Evolutionary conservation across 2,113 vertebrate genomes (phyloP).

Genomic region (Solenodon paradoxus): DNA sequence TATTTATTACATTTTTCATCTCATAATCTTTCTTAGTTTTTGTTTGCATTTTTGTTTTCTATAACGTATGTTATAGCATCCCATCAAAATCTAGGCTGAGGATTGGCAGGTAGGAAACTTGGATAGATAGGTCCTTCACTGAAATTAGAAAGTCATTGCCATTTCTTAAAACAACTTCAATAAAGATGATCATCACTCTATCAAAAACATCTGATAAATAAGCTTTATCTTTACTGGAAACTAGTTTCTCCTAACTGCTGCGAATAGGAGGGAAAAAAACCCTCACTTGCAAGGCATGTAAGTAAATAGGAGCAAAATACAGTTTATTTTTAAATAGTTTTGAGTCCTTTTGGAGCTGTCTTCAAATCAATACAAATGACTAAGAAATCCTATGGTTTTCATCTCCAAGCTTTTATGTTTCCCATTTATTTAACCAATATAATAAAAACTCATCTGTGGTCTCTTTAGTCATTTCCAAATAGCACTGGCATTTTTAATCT

Average conservation of each 20-base stretch:
- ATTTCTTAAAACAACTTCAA: background rate
- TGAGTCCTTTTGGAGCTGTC: background rate
- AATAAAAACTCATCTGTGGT: conserved; percentile 43
- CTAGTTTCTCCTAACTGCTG: background rate
- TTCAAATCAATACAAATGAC: conserved; percentile 61
- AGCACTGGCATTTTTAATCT: background rate
- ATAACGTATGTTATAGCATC: background rate
- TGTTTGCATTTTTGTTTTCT: background rate
- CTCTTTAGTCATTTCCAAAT: conserved; percentile 53
- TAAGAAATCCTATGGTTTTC: conserved; percentile 45
- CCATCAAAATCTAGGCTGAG: background rate
- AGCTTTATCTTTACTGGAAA: conserved; percentile 8
- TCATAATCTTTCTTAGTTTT: background rate
- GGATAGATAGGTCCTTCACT: background rate
- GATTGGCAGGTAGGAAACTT: background rate
- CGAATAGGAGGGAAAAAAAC: background rate
- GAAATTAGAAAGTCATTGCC: background rate
- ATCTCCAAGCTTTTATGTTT: conserved; percentile 50
- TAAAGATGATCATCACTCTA: background rate
- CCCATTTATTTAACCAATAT: conserved; percentile 59
- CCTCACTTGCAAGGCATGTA: background rate
- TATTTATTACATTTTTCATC: background rate
- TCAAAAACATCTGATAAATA: background rate
- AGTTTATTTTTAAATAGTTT: conserved; percentile 56
- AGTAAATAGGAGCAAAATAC: background rate